A percentile compares a stretch with the other conserved stretches of the same genome.
These are phyloP conservation scores for Panthera leo DNA, from an alignment of 2,113 vertebrate genomes.

Conservation along the genomic window DNA sequence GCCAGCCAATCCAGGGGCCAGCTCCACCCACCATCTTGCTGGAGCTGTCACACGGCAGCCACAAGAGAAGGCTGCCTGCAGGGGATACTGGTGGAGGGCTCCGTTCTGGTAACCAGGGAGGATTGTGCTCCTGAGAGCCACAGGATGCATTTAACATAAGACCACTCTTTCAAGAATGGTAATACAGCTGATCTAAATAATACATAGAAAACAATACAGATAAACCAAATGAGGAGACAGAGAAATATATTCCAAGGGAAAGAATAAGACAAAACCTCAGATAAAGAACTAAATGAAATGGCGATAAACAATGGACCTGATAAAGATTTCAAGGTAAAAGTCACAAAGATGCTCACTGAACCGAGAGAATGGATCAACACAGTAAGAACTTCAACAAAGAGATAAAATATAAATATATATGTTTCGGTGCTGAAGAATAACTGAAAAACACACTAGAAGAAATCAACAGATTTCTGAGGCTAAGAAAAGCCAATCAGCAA, in stretches of 20 bases:
- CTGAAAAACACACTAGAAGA: background rate
- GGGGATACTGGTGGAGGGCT: background rate
- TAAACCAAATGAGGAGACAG: background rate
- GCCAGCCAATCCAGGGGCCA: background rate
- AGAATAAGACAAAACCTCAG: background rate
- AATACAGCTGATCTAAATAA: background rate
- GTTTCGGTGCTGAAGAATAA: background rate
- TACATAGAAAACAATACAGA: background rate
- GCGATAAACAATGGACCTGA: background rate
- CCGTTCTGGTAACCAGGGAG: background rate
- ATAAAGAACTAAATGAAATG: background rate
- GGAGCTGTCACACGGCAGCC: background rate
- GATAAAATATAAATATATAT: background rate
- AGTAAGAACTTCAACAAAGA: background rate
- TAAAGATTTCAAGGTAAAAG: background rate
- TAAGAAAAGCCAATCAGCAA: background rate
- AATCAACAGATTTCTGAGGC: too few relatives aligned
- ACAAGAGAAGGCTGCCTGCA: background rate
- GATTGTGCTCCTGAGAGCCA: background rate
- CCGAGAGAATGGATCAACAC: background rate
- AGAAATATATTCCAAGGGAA: background rate
- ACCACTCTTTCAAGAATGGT: background rate
- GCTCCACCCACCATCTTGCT: background rate
- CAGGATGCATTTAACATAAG: background rate
- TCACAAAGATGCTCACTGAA: background rate